phyloP scores from a whole-genome alignment of 2,797 vertebrate genomes.

The Bovichtus diacanthus region DNA sequence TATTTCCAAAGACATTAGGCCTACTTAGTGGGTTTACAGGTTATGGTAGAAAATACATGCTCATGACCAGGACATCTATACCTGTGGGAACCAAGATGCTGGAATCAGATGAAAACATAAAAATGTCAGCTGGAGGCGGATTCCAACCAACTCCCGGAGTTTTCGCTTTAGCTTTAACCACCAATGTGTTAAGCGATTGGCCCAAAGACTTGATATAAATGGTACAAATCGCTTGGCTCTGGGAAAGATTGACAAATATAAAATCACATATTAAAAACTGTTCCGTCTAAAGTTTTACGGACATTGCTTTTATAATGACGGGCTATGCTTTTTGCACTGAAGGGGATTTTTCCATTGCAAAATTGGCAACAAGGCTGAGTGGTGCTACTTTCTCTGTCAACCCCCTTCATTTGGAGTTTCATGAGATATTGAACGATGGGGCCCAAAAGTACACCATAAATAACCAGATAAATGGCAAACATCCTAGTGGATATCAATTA shows the following conservation, averaged over 20 bases:
- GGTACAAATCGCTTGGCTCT: neutral
- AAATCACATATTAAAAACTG: no score
- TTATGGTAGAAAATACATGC: neutral
- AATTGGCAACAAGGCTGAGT: neutral
- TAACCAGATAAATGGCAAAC: conserved; percentile 43
- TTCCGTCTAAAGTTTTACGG: neutral
- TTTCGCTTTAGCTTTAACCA: neutral
- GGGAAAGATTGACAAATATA: no score
- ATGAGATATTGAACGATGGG: conserved; percentile 25
- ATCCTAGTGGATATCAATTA: conserved; percentile 29
- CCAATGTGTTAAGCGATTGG: neutral
- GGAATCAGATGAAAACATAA: neutral
- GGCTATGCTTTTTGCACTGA: neutral
- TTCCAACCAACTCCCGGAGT: neutral
- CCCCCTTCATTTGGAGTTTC: conserved; percentile 35
- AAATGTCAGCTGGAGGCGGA: neutral
- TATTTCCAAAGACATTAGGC: neutral
- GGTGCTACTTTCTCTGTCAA: conserved; percentile 1
- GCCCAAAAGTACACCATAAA: conserved; percentile 40
- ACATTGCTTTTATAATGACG: neutral
- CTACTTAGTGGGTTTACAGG: neutral
- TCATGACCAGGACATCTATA: neutral
- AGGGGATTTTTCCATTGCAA: neutral
- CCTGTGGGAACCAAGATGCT: neutral
- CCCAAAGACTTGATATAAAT: neutral